Evolutionary conservation across 2,888 invertebrate species (phyloP).

Genomic region (Polydesmus complanatus): DNA sequence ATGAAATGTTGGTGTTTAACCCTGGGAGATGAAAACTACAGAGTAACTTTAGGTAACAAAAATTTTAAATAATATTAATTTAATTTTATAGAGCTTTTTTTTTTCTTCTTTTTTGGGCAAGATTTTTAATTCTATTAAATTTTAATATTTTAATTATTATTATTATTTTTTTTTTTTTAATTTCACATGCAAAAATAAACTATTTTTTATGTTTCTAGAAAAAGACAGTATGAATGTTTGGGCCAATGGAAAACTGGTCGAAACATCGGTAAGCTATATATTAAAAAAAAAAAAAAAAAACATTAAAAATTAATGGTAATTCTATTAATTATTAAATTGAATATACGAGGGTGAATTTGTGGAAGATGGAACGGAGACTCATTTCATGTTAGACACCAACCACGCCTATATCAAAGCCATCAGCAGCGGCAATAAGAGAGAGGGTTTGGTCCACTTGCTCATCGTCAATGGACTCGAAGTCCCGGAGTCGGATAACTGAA

Average conservation of each 20-base stretch:
- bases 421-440: slow-evolving; percentile 42
- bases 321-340: slow-evolving; percentile 8
- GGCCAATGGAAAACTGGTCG: slow-evolving; percentile 55
- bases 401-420: slow-evolving; percentile 42
- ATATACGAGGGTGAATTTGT: slow-evolving; percentile 57
- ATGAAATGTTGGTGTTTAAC: slow-evolving; percentile 56
- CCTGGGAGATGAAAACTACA: slow-evolving; percentile 31
- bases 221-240: slow-evolving; percentile 60
- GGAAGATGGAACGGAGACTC: slow-evolving; percentile 70
- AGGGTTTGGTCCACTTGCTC: slow-evolving; percentile 46
- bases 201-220: slow-evolving; percentile 39
- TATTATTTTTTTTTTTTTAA: slow-evolving; percentile 2
- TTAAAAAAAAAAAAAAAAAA: neutral
- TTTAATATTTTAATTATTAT: no score
- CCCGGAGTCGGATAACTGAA: slow-evolving; percentile 22
- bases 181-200: neutral
- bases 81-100: neutral
- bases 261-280: slow-evolving; percentile 43
- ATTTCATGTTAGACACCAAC: slow-evolving; percentile 45
- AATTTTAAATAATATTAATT: neutral
- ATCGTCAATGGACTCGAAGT: slow-evolving; percentile 37
- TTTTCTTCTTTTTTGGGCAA: no score
- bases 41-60: slow-evolving; percentile 55
- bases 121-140: no score
- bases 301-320: neutral